Conservation (phyloP, 2,113 vertebrate genomes). For the Eurystomus gularis region DNA sequence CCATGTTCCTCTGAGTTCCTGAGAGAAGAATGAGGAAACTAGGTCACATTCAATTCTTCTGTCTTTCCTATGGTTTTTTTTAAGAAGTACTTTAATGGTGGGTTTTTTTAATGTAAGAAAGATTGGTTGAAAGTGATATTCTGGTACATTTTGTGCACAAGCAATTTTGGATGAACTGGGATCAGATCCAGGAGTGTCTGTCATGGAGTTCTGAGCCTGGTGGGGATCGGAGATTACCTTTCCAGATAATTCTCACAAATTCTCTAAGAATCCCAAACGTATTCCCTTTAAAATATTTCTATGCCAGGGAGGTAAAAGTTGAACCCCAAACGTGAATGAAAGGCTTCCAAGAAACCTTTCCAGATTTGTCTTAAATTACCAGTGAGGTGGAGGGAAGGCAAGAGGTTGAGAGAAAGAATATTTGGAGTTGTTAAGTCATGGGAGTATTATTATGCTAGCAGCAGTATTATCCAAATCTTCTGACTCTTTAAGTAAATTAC, state of each 20-base stretch:
- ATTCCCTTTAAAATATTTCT: background rate
- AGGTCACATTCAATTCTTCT: background rate
- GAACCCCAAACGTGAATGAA: background rate
- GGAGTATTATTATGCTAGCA: background rate
- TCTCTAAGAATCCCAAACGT: background rate
- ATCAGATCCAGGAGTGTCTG: background rate
- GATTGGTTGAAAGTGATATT: background rate
- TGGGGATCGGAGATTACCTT: background rate
- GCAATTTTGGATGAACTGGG: background rate
- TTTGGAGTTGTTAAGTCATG: background rate
- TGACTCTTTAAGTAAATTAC: background rate
- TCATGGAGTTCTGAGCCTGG: background rate
- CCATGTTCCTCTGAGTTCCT: background rate
- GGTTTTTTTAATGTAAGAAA: background rate
- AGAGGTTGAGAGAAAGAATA: background rate
- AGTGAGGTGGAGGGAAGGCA: background rate
- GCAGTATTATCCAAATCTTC: background rate
- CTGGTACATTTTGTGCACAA: background rate
- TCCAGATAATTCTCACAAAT: background rate
- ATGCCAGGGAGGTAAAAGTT: background rate
- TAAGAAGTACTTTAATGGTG: background rate
- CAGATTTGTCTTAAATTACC: background rate
- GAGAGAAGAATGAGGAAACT: background rate
- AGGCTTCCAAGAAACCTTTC: background rate
- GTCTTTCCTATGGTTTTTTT: background rate